Conservation (phyloP, 2,797 vertebrate genomes). For the Scolopax rusticola region DNA sequence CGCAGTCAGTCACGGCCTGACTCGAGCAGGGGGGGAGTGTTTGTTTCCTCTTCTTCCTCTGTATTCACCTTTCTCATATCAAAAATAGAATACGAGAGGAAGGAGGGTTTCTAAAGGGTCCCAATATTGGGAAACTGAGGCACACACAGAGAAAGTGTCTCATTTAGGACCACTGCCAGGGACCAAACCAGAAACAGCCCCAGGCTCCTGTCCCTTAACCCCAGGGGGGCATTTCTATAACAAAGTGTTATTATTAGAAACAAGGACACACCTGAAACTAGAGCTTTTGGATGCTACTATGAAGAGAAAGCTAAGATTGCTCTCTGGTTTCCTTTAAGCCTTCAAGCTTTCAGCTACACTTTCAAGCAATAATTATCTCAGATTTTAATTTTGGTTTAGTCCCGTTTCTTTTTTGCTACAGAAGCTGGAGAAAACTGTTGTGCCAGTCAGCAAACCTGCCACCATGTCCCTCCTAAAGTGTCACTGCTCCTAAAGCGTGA, state of each 20-base stretch:
- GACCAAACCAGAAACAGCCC: neutral
- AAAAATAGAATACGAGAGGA: neutral
- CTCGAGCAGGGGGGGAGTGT: too few species aligned
- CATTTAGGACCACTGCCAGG: neutral
- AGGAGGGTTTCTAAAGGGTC: neutral
- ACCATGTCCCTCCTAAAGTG: accelerated
- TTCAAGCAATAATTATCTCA: neutral
- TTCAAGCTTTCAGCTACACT: neutral
- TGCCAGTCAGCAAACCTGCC: neutral
- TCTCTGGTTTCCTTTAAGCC: neutral
- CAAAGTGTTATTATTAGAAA: neutral
- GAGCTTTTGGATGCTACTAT: neutral
- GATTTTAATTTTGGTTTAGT: neutral
- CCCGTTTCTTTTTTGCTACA: neutral
- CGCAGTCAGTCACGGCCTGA: neutral
- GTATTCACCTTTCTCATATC: neutral
- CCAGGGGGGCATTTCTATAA: neutral
- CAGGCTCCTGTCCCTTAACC: neutral
- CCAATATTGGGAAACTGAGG: neutral
- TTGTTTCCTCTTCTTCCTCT: neutral
- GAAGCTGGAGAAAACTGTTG: neutral
- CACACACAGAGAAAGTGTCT: neutral
- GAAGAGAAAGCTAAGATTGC: neutral
- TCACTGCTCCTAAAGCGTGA: accelerated
- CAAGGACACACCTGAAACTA: neutral